Conservation (phyloP, 1,140 invertebrate genomes). For the Rhopalosiphum maidis region DNA sequence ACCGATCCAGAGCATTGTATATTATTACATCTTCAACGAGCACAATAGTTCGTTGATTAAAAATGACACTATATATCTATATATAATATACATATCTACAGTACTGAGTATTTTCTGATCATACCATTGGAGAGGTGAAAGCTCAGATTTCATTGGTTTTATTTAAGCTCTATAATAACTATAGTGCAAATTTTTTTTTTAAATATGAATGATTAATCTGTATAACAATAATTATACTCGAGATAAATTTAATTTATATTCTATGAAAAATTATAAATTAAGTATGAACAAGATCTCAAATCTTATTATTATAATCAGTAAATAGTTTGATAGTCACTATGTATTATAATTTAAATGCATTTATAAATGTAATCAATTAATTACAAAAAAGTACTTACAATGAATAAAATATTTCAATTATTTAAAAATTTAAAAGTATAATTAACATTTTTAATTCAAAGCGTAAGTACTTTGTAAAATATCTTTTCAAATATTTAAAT, state of each 20-base stretch:
- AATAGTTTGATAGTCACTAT: background rate
- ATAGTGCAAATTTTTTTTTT: no score
- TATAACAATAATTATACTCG: background rate
- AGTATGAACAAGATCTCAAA: background rate
- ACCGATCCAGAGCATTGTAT: constrained; percentile 33
- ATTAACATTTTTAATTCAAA: background rate
- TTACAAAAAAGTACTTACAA: background rate
- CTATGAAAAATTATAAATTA: background rate
- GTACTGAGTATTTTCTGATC: constrained; percentile 11
- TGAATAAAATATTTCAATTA: background rate
- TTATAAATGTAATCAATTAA: background rate
- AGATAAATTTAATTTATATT: background rate
- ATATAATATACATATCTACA: background rate
- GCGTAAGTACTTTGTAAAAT: background rate
- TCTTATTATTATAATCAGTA: background rate
- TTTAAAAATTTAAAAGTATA: background rate
- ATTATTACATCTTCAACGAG: constrained; percentile 32
- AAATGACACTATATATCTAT: constrained; percentile 20
- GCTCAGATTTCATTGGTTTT: background rate
- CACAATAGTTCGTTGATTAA: constrained; percentile 43
- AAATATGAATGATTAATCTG: background rate
- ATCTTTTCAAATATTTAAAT: no score
- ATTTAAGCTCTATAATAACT: background rate
- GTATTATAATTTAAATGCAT: background rate
- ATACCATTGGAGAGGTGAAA: background rate